Conservation (phyloP, 2,888 invertebrate species). For the Lasius platythorax region DNA sequence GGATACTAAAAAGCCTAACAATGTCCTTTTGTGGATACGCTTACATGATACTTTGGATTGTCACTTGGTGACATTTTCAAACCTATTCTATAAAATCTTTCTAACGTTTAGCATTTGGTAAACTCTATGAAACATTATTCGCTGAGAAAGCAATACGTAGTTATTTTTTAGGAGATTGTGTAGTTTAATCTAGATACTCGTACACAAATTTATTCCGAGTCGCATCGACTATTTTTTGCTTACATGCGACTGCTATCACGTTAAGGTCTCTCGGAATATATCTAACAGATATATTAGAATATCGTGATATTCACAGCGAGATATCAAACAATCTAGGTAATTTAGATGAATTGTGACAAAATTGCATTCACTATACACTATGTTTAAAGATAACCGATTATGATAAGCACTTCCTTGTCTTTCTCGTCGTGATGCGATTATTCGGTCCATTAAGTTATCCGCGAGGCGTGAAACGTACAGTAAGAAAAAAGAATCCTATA, state of each 20-base stretch:
- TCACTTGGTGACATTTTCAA: conserved; percentile 44
- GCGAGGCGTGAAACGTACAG: conserved; percentile 16
- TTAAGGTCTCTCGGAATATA: conserved; percentile 33
- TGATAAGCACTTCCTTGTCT: conserved; percentile 13
- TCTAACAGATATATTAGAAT: conserved; percentile 31
- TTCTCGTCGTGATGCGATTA: not conserved
- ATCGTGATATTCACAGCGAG: conserved; percentile 36
- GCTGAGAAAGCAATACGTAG: conserved; percentile 72
- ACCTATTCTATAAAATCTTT: conserved; percentile 54
- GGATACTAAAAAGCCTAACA: conserved; percentile 62
- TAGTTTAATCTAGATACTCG: conserved; percentile 52
- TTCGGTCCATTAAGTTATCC: conserved; percentile 14
- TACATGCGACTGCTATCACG: conserved; percentile 35
- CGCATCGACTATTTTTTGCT: conserved; percentile 57
- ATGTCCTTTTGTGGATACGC: conserved; percentile 51
- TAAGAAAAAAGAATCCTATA: conserved; percentile 33
- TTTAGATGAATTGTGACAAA: not conserved
- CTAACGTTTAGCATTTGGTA: conserved; percentile 48
- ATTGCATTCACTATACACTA: not conserved
- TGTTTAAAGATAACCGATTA: conserved; percentile 2
- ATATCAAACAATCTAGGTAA: conserved; percentile 46
- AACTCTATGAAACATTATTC: conserved; percentile 45
- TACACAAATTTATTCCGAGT: conserved; percentile 54
- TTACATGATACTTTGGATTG: conserved; percentile 37
- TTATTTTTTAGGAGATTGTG: conserved; percentile 58